Evolutionary conservation across 2,888 invertebrate species (phyloP), one percentile per base, ranked within the genome.

Genomic region (Drosophila sordidapex): DNA sequence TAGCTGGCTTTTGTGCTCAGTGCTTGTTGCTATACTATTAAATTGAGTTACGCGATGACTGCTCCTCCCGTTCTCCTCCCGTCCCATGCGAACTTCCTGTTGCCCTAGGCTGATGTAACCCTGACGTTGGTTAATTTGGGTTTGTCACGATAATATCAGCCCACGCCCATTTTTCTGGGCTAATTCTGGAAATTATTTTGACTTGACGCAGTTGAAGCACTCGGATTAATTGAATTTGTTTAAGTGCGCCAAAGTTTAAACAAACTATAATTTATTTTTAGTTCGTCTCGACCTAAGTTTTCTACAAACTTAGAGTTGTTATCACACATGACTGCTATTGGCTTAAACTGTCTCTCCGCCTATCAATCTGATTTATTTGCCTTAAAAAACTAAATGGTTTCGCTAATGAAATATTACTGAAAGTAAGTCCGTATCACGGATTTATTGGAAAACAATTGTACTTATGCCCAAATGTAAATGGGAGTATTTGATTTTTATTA

Each of bases 141-240:
- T 79, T 87, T 90, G 90, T 88, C 87, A 87, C 87, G 87, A 81
- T 78, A 86, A 53, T 72, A 76, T 79, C 83, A 62, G 70, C 66
- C 74, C 68, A 72, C 74, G 73, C 71, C 74, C 66, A 66, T 70
- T 66, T 62, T 18, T 18, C 11, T 15, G 40, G 51, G 51, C 57
- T 7, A 35, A 15, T 64, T 51, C 46, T 53, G 53, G 53, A 60
- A 59, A 70, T 54, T 70, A 53, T 61, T 71, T 72, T 75, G 69
- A 65, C 70, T 72, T 65, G 64, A 71, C 59, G 65, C 69, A 48
- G 72, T 74, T 79, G 70, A 72, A 76, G 65, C 76, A 38, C 27
- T 40, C 56, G 56, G 7, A 78, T 88, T 90, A 90, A 90, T 87
- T 87, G 86, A 90, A 90, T 88, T 81, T 71, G 46, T 57, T 74